phyloP scores from a whole-genome alignment of 1,140 invertebrate species.

The Lutraria rhynchaena region DNA sequence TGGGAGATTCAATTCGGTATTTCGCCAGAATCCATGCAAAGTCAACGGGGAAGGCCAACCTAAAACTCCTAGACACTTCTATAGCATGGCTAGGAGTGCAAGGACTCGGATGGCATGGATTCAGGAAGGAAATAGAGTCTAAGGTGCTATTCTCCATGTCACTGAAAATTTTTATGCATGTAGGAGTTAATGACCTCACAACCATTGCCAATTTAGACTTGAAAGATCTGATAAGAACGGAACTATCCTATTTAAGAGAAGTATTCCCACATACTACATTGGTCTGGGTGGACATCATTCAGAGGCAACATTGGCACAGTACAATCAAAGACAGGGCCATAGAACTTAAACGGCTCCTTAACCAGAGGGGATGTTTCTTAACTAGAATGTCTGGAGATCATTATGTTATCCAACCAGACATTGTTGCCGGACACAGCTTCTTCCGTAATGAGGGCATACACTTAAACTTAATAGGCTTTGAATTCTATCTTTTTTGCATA shows the following conservation, averaged over 20 bases:
- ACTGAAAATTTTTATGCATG: not conserved
- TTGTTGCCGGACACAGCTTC: not conserved
- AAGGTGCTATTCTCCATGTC: not conserved
- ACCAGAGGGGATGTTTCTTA: not conserved
- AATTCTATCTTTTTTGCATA: constrained; percentile 15
- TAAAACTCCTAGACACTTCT: not conserved
- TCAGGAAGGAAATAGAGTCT: not conserved
- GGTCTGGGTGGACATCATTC: not conserved
- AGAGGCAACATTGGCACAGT: not conserved
- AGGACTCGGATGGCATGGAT: not conserved
- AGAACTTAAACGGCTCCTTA: not conserved
- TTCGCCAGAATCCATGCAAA: constrained; percentile 10
- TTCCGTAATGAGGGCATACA: not conserved
- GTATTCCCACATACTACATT: not conserved
- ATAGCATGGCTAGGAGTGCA: constrained; percentile 8
- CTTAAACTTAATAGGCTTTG: constrained; percentile 1
- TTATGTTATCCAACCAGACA: not conserved
- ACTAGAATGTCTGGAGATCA: not conserved
- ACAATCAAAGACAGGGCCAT: too few species aligned
- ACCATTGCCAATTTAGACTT: not conserved
- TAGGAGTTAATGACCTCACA: constrained; percentile 1
- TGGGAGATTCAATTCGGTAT: constrained; percentile 27
- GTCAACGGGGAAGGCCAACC: too few species aligned
- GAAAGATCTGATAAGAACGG: not conserved
- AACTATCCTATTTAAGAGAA: not conserved